Evolutionary conservation across 2,113 vertebrate genomes (phyloP).

Genomic region (Chaetodon trifascialis): DNA sequence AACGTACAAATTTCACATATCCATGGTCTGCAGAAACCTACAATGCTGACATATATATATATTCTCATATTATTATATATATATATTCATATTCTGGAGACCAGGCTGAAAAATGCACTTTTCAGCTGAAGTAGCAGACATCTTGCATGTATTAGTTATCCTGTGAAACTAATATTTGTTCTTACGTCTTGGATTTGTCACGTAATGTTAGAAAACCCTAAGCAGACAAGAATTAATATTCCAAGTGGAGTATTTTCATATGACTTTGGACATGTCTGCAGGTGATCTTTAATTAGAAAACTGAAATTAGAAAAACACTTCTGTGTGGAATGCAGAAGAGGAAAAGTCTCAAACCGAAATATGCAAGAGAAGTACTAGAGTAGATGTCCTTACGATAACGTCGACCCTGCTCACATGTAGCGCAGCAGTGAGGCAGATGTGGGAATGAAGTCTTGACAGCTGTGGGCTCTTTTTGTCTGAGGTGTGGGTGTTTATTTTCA

Average conservation of each 20-base stretch:
- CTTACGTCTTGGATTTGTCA: background rate
- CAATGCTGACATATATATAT: too few species aligned
- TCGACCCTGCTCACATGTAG: background rate
- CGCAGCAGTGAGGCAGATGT: background rate
- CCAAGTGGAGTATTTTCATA: background rate
- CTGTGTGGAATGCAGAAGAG: background rate
- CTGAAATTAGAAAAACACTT: background rate
- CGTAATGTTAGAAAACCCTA: too few species aligned
- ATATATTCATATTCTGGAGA: too few species aligned
- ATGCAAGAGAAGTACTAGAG: background rate
- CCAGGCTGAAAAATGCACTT: background rate
- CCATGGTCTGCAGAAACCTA: too few species aligned
- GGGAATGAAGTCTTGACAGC: conserved; percentile 11
- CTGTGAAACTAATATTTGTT: background rate
- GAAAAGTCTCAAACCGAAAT: background rate
- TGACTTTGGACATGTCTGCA: background rate
- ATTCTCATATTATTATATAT: too few species aligned
- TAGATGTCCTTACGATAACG: background rate
- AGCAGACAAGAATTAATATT: too few species aligned
- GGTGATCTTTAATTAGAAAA: background rate
- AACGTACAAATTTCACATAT: too few species aligned
- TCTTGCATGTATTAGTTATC: background rate
- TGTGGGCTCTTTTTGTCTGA: background rate
- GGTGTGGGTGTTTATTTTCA: conserved; percentile 39
- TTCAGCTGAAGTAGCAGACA: background rate